Evolutionary conservation across 1,140 invertebrate genomes (phyloP), one percentile per base, ranked within the genome.

Genomic region (Amyelois transitella): DNA sequence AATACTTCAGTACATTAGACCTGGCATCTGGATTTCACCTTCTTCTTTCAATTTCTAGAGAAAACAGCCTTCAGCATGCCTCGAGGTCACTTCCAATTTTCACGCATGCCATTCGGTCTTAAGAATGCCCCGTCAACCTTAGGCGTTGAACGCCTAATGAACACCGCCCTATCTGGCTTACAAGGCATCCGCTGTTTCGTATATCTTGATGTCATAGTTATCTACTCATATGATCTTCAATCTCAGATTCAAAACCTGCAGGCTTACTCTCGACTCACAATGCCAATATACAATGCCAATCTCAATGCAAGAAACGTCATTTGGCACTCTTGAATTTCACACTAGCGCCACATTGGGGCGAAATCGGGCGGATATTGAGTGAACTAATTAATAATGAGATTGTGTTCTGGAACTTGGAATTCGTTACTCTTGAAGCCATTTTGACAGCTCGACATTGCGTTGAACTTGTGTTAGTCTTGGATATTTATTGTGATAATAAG

Each of bases 1-100:
- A 65, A 20, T 88, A 79, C 57, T 91, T 91, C 62, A 68, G 77
- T 4, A 77, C 79, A 0, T 55, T 91, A 1, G 90, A 92, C 69
- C 53, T 90, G 6, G 65, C 69, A 0, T 76, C 66, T 18, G 90
- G 88, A 0, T 90, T 87, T 51, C 72, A 80, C 53, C 77, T 69
- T 51, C 64, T 79, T 43, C 2, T 58, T 48, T 64, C 77, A 44
- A 10, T 58, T 24, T 4, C 18, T n/a, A 1, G 51, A 24, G 64
- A 68, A 77, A 66, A 81, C 77, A 6, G 80, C 72, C 5, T 83
- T 81, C 28, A 51, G 22, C 22, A 60, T 66, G 2, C 49, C 69
- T 17, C 61, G 53, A 14, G 81, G 82, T 2, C 78, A 76, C 51
- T 85, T 55, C 53, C 57, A 81, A 51, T 86, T 72, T 51, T 48